phyloP scores from a whole-genome alignment of 2,888 invertebrate species.

The Dysmachus trigonus region DNA sequence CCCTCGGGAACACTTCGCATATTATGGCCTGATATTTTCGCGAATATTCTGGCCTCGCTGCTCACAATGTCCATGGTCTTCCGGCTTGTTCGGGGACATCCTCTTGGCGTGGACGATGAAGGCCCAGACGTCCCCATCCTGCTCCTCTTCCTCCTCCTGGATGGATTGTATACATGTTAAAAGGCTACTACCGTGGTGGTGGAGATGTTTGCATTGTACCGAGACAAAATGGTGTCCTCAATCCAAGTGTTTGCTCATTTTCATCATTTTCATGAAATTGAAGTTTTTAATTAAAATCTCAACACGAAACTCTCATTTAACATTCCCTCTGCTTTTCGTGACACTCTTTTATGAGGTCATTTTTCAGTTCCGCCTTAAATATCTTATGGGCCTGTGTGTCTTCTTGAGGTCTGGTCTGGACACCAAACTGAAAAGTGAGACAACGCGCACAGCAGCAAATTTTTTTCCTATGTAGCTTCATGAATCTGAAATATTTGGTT shows the following conservation, averaged over 20 bases:
- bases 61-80: not conserved
- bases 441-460: not conserved
- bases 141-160: not conserved
- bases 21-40: not conserved
- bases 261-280: conserved; percentile 2
- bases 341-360: not conserved
- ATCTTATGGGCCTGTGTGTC: not conserved
- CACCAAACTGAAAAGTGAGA: not conserved
- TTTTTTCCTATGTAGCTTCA: not conserved
- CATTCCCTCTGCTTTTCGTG: not conserved
- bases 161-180: not conserved
- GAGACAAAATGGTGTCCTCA: conserved; percentile 2
- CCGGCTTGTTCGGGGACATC: not conserved
- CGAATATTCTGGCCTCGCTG: not conserved
- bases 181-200: not conserved
- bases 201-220: not conserved
- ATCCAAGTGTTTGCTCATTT: not conserved
- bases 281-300: conserved; percentile 21
- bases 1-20: not conserved
- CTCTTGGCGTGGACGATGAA: not conserved
- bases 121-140: not conserved
- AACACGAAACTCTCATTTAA: not conserved
- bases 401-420: too few species aligned
- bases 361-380: not conserved
- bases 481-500: not conserved